Evolutionary conservation across 2,113 vertebrate genomes (phyloP).

Genomic region (Thermophis baileyi): DNA sequence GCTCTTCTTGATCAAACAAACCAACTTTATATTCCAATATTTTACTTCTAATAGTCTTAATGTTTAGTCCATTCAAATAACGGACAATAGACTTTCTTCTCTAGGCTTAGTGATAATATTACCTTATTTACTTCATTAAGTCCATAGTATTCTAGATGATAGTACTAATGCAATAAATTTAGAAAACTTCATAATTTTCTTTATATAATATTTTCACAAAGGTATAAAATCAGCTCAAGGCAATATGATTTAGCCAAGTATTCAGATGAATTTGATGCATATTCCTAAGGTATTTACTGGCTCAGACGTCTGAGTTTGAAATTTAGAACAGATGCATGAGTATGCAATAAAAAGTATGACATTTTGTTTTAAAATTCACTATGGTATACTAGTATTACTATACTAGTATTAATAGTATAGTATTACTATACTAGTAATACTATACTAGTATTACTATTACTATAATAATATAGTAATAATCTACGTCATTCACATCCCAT

Average conservation of each 20-base stretch:
- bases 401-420: too few species aligned
- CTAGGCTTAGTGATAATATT: not conserved
- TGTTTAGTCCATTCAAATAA: not conserved
- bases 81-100: not conserved
- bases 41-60: not conserved
- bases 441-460: too few species aligned
- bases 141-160: not conserved
- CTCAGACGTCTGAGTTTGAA: not conserved
- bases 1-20: not conserved
- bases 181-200: not conserved
- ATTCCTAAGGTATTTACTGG: not conserved
- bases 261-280: not conserved
- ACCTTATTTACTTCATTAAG: not conserved
- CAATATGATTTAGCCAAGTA: not conserved
- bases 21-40: not conserved
- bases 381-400: too few species aligned
- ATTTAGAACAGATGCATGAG: not conserved
- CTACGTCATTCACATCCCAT: too few species aligned
- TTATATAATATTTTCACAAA: not conserved
- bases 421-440: too few species aligned
- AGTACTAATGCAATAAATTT: not conserved
- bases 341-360: not conserved
- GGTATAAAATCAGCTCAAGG: not conserved
- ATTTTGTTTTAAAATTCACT: not conserved
- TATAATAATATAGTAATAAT: too few species aligned